Evolutionary conservation across 2,888 invertebrate species (phyloP).

Genomic region (Tenodera sinensis): DNA sequence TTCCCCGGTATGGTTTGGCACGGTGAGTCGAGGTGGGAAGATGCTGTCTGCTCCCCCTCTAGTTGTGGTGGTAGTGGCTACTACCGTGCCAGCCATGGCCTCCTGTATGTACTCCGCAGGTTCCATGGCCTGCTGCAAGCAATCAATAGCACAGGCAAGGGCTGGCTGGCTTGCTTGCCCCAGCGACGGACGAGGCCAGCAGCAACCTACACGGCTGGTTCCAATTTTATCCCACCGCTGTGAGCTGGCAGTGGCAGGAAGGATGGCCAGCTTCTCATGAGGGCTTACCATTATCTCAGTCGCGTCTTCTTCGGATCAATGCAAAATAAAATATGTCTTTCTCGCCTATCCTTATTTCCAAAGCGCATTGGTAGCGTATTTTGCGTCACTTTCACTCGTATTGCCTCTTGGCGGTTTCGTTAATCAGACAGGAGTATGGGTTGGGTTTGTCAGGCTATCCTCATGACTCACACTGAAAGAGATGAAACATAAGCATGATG

Average conservation of each 20-base stretch:
- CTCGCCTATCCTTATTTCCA: neutral
- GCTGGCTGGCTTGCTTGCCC: constrained; percentile 11
- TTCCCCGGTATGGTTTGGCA: neutral
- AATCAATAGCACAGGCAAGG: constrained; percentile 14
- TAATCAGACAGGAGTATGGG: neutral
- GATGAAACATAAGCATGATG: neutral
- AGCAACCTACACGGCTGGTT: neutral
- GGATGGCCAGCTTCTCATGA: neutral
- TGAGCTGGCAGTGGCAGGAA: neutral
- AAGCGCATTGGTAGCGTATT: neutral
- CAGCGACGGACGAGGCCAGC: neutral
- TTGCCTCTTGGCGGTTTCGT: neutral
- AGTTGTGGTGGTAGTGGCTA: neutral
- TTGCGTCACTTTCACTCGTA: neutral
- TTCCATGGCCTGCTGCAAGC: constrained; percentile 12
- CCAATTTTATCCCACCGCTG: neutral
- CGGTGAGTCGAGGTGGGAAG: neutral
- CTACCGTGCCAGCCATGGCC: neutral
- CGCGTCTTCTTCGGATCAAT: neutral
- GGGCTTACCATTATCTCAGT: neutral
- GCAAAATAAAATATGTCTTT: neutral
- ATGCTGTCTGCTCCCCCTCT: neutral
- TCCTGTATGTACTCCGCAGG: neutral
- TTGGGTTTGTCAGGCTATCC: neutral
- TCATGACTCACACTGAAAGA: neutral